These are phyloP conservation scores for Gallinago jamesoni DNA, from an alignment of 2,113 vertebrate genomes.

Conservation along the genomic window DNA sequence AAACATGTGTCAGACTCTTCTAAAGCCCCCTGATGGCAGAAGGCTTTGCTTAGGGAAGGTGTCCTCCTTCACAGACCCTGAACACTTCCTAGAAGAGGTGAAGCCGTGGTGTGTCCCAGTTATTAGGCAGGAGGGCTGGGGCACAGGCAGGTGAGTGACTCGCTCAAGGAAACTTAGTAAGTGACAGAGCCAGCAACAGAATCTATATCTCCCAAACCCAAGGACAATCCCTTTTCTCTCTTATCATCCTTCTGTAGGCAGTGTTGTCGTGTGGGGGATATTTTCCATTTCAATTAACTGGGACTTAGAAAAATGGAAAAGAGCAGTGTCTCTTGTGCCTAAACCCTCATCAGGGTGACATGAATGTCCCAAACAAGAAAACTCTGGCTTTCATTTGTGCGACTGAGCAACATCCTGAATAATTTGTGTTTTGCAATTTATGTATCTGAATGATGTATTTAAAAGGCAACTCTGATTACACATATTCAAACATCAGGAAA, in stretches of 20 bases:
- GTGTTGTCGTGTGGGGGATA: not conserved
- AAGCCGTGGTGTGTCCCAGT: not conserved
- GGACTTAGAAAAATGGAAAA: not conserved
- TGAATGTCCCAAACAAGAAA: not conserved
- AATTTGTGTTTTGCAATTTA: not conserved
- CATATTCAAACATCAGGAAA: not conserved
- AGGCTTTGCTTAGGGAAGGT: not conserved
- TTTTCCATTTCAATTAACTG: not conserved
- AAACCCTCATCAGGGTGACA: not conserved
- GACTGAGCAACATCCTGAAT: not conserved
- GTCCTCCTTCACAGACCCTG: not conserved
- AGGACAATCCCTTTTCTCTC: not conserved
- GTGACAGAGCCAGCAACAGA: not conserved
- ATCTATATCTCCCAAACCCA: not conserved
- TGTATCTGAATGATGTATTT: not conserved
- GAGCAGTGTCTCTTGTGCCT: not conserved
- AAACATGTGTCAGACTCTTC: not conserved
- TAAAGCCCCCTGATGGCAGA: not conserved
- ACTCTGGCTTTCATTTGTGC: not conserved
- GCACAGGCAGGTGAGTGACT: not conserved
- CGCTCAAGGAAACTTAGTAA: not conserved
- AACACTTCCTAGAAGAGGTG: rapidly evolving
- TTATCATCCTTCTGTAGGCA: rapidly evolving
- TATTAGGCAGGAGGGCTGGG: not conserved
- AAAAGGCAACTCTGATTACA: not conserved